Base-by-base conservation (phyloP, 2,888 invertebrate species). In the Chrysina gloriosa region DNA sequence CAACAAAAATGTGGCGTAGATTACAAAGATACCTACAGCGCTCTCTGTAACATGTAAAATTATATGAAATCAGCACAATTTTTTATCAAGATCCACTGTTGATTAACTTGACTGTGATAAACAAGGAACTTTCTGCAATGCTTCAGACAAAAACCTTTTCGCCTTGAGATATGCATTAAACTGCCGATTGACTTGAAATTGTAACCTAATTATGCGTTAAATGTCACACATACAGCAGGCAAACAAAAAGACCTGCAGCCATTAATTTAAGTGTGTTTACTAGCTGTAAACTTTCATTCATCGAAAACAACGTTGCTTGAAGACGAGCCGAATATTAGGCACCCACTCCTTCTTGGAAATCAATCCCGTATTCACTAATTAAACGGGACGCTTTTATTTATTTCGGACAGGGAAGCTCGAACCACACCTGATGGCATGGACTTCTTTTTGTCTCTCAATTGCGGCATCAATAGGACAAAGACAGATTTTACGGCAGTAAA, bases 381-480 rank as follows among this genome's bases (percentile, higher is more conserved):
- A 56, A 56, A 56, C 36, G 36, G 56, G 21, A 56, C 56, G 31
- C 23, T 56, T 56, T 56, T 23, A 39, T 56, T 56, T 56, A 56
- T 25, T 56, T 34, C 19, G 7, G 16, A 23, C 9, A 19, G 19
- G 9, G 2, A 29, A 56, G 11, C 36, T 21, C 7, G 7, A 39
- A 23, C 56, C 25, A 14, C 39, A 56, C 56, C 56, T 56, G 56
- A 29, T 29, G 29, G 23, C 19, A 6, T 23, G 23, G n/a, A 23
- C 5, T 23, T 39, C 36, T 56, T 56, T 56, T 56, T 23, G 56
- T 56, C 36, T 36, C 39, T 56, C 56, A 56, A 56, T 56, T 56
- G 65, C 39, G 63, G 67, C 63, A 63, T 52, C 63, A 61, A 50
- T 52, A 42, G 29, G n/a, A 63, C 63, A 52, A 64, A 39, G 58